Conservation (phyloP, 2,797 vertebrate genomes). For the Phataginus tetradactyla region DNA sequence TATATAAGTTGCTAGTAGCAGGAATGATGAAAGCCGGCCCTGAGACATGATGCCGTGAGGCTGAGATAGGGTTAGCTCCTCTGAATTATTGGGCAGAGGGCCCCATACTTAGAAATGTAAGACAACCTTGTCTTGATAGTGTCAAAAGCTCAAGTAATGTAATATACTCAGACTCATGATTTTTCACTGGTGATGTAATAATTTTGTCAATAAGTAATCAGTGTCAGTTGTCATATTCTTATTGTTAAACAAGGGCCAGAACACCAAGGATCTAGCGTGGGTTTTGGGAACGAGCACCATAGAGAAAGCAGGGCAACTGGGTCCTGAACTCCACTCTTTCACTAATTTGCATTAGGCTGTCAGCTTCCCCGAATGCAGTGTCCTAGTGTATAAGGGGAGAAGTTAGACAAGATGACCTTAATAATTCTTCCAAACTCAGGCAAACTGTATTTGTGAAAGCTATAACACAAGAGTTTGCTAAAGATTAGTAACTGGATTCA, state of each 20-base stretch:
- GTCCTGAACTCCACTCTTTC: neutral
- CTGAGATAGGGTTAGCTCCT: neutral
- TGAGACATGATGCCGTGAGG: neutral
- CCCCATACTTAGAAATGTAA: neutral
- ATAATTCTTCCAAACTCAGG: neutral
- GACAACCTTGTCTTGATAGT: neutral
- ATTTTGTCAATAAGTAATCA: neutral
- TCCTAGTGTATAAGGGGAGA: neutral
- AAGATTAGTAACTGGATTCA: neutral
- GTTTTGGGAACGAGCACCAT: neutral
- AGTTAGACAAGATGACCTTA: neutral
- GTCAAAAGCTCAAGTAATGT: neutral
- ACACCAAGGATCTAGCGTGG: neutral
- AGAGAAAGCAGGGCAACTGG: neutral
- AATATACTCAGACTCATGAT: neutral
- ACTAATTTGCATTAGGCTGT: neutral
- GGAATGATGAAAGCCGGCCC: neutral
- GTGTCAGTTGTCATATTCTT: neutral
- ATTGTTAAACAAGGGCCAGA: neutral
- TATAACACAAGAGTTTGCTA: neutral
- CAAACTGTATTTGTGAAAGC: slow-evolving; percentile 1
- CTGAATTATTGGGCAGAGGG: neutral
- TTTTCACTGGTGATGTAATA: neutral
- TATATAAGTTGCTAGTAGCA: neutral
- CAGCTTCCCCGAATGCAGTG: neutral